Percentiles rank a stretch among this genome's conserved stretches.
phyloP scores from a whole-genome alignment of 2,797 vertebrate species.

The Manis crassicaudata region DNA sequence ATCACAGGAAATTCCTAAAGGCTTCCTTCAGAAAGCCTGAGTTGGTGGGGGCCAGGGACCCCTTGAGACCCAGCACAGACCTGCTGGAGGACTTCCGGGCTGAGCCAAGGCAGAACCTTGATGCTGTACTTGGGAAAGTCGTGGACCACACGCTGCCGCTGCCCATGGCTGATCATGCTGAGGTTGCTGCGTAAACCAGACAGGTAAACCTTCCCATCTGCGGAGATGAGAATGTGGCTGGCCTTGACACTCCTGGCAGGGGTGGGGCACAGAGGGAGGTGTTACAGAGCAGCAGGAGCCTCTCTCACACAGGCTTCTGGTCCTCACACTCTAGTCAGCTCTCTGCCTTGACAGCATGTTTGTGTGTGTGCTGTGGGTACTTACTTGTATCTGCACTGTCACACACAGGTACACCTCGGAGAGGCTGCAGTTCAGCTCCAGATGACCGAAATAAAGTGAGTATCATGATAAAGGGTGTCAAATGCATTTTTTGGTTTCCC shows the following conservation, averaged over 20 bases:
- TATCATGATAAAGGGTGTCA: no score
- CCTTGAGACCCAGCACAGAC: slow-evolving; percentile 80
- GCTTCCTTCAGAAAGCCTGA: not conserved
- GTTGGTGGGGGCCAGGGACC: not conserved
- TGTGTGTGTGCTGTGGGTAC: not conserved
- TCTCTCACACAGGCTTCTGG: not conserved
- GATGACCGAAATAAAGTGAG: no score
- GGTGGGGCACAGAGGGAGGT: not conserved
- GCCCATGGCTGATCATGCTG: slow-evolving; percentile 97
- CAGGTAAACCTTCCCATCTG: slow-evolving; percentile 96
- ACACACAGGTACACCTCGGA: no score
- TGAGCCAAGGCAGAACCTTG: slow-evolving; percentile 98
- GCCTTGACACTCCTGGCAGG: slow-evolving; percentile 95
- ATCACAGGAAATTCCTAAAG: not conserved
- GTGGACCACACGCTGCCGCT: slow-evolving; percentile 94
- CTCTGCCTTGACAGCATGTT: not conserved
- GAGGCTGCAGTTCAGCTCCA: no score
- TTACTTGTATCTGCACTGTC: no score
- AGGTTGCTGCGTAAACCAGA: slow-evolving; percentile 97
- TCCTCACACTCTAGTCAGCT: not conserved
- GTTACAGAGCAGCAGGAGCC: not conserved
- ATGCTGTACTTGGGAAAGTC: slow-evolving; percentile 97
- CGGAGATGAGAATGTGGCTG: slow-evolving; percentile 96
- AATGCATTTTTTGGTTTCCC: no score
- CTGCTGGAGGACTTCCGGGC: slow-evolving; percentile 98